Conservation (phyloP, 2,113 vertebrate species). For the Microtus richardsoni region DNA sequence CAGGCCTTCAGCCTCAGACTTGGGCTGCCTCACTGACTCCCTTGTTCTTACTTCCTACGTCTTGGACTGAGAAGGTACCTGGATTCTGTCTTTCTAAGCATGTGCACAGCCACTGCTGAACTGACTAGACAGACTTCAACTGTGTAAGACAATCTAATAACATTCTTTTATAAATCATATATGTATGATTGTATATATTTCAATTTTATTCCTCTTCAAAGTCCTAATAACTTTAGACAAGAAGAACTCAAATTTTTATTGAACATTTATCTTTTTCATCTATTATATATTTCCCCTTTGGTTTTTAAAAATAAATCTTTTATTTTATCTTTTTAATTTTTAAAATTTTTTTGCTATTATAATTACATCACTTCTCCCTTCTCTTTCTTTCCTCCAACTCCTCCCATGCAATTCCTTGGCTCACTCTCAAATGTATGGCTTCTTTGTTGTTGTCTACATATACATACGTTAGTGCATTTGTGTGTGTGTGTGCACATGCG, state of each 20-base stretch:
- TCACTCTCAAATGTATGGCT: background rate
- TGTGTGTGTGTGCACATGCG: background rate
- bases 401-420: background rate
- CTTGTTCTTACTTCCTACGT: background rate
- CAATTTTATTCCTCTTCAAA: background rate
- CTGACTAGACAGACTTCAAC: background rate
- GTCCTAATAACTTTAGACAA: conserved; percentile 44
- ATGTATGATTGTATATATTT: background rate
- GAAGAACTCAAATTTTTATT: conserved; percentile 42
- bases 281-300: background rate
- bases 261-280: conserved; percentile 52
- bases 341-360: background rate
- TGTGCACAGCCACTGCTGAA: background rate
- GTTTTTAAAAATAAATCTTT: background rate
- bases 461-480: background rate
- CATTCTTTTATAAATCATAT: background rate
- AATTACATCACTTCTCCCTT: background rate
- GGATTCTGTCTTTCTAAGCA: background rate
- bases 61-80: background rate
- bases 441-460: background rate
- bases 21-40: background rate
- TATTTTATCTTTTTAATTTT: background rate
- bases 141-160: background rate
- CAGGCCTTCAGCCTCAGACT: background rate
- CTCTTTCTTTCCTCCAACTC: background rate